These are phyloP conservation scores for Mycalesis mineus DNA, from an alignment of 2,888 invertebrate species.

Conservation along the genomic window DNA sequence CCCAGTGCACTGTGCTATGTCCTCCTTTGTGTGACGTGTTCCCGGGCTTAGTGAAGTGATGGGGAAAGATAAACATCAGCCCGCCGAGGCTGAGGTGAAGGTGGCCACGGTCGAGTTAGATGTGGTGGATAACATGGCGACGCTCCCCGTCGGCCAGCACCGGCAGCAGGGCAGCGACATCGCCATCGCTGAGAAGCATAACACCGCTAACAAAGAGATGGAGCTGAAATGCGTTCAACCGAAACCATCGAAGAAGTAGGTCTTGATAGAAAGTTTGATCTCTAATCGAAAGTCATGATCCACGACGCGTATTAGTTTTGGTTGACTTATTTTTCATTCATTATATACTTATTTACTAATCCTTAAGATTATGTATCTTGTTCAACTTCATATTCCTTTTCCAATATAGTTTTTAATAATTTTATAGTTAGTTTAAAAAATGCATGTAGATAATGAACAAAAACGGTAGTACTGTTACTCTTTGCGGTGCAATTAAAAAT, in stretches of 20 bases:
- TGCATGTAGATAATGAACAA: background rate
- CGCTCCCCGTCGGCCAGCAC: constrained; percentile 89
- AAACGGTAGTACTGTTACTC: background rate
- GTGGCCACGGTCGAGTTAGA: constrained; percentile 93
- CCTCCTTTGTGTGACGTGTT: constrained; percentile 41
- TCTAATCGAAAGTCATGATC: constrained; percentile 7
- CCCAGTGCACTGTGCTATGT: constrained; percentile 41
- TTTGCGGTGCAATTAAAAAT: background rate
- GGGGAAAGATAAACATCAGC: constrained; percentile 74
- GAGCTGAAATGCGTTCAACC: constrained; percentile 91
- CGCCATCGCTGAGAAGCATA: constrained; percentile 88
- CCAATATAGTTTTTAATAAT: too few relatives aligned
- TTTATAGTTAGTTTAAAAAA: background rate
- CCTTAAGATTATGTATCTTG: background rate
- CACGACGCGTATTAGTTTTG: background rate
- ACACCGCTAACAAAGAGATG: constrained; percentile 91
- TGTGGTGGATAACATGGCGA: constrained; percentile 92
- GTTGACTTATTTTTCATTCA: background rate
- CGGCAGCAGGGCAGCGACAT: constrained; percentile 83
- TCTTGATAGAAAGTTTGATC: constrained; percentile 28
- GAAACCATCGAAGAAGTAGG: constrained; percentile 90
- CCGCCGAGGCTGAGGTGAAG: constrained; percentile 86
- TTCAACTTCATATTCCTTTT: background rate
- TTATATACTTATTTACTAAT: too few relatives aligned
- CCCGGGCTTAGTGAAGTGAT: constrained; percentile 44